Conservation (phyloP, 2,888 invertebrate genomes). For the Tetramorium bicarinatum region DNA sequence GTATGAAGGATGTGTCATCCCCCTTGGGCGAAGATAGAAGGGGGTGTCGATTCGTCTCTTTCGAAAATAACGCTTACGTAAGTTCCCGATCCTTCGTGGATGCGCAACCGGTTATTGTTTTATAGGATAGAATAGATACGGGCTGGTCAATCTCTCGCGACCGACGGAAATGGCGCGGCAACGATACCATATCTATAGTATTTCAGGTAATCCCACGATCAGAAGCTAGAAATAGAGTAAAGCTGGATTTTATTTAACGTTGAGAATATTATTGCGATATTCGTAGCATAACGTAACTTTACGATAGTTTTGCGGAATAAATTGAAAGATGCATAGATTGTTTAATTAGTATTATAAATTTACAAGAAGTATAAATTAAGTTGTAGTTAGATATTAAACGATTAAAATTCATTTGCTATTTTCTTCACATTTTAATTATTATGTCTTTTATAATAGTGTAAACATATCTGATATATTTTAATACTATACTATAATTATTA, state of each 20-base stretch:
- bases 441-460: not conserved
- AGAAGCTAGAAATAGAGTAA: slow-evolving; percentile 16
- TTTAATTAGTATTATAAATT: not conserved
- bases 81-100: not conserved
- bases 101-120: slow-evolving; percentile 25
- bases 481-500: not conserved
- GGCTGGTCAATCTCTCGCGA: slow-evolving; percentile 11
- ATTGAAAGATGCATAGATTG: not conserved
- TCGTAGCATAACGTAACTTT: not conserved
- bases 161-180: slow-evolving; percentile 1
- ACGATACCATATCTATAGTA: not conserved
- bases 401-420: not conserved
- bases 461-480: not conserved
- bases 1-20: slow-evolving; percentile 49
- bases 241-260: slow-evolving; percentile 4
- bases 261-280: not conserved
- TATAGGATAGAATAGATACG: not conserved
- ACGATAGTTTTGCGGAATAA: not conserved
- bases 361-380: not conserved
- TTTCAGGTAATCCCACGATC: slow-evolving; percentile 1
- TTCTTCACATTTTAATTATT: not conserved
- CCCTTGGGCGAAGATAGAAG: not conserved
- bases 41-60: slow-evolving; percentile 1
- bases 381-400: not conserved
- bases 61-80: slow-evolving; percentile 41